Evolutionary conservation across 2,888 invertebrate genomes (phyloP).

Genomic region (Asteroscopus sphinx): DNA sequence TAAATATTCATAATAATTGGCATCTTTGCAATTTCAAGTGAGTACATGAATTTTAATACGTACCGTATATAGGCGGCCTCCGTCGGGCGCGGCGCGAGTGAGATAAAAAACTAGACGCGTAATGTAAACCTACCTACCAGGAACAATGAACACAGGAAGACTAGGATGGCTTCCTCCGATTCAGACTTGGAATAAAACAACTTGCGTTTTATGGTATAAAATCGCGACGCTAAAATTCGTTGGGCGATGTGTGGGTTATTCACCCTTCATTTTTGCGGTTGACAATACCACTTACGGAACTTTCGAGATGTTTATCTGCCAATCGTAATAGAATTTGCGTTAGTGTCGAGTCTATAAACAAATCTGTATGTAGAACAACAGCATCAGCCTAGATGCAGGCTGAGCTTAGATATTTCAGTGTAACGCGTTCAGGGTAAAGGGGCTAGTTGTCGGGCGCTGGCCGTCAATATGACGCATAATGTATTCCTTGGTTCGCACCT

Average conservation of each 20-base stretch:
- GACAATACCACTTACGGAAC: slow-evolving; percentile 25
- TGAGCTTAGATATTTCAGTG: slow-evolving; percentile 33
- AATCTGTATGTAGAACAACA: slow-evolving; percentile 47
- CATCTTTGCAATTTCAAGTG: slow-evolving; percentile 68
- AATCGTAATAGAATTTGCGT: slow-evolving; percentile 32
- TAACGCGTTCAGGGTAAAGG: slow-evolving; percentile 46
- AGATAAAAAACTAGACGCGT: slow-evolving; percentile 64
- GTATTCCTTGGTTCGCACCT: slow-evolving; percentile 55
- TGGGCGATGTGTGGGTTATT: slow-evolving; percentile 37
- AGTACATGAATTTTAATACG: slow-evolving; percentile 77
- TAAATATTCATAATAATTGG: slow-evolving; percentile 79
- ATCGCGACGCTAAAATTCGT: slow-evolving; percentile 42
- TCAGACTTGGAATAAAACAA: slow-evolving; percentile 42
- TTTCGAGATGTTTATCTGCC: slow-evolving; percentile 35
- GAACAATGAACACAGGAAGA: slow-evolving; percentile 65
- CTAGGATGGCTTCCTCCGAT: slow-evolving; percentile 57
- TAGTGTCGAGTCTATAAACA: slow-evolving; percentile 44
- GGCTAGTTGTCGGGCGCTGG: slow-evolving; percentile 51
- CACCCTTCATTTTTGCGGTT: slow-evolving; percentile 44
- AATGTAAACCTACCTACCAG: slow-evolving; percentile 51
- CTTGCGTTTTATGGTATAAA: slow-evolving; percentile 45
- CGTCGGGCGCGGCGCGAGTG: slow-evolving; percentile 44
- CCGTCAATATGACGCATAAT: slow-evolving; percentile 42
- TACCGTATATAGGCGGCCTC: slow-evolving; percentile 64
- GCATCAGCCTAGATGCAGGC: slow-evolving; percentile 23